Evolutionary conservation across 2,888 invertebrate species (phyloP).

Genomic region (Brenthis daphne): DNA sequence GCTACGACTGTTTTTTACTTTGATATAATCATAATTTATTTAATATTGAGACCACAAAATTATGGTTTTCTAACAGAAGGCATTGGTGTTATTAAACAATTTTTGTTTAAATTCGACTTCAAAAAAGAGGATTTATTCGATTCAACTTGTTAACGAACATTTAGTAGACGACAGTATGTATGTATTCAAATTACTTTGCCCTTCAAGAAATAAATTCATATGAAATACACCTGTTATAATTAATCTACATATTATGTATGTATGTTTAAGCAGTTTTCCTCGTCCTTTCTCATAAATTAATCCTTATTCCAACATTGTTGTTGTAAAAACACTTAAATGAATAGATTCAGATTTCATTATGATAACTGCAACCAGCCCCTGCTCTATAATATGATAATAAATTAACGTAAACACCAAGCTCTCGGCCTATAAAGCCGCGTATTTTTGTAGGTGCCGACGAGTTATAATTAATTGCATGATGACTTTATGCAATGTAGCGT

Average conservation of each 20-base stretch:
- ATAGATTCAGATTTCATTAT: slow-evolving; percentile 22
- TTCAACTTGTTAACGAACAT: too few species aligned
- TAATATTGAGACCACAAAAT: too few species aligned
- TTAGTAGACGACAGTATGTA: neutral
- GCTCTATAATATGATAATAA: slow-evolving; percentile 23
- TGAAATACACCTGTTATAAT: slow-evolving; percentile 11
- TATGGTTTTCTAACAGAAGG: too few species aligned
- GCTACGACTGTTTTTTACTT: too few species aligned
- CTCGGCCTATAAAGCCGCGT: slow-evolving; percentile 26
- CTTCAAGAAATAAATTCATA: neutral
- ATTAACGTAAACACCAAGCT: slow-evolving; percentile 23
- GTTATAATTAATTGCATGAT: slow-evolving; percentile 27
- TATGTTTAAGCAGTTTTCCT: slow-evolving; percentile 26
- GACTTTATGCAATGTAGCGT: slow-evolving; percentile 8
- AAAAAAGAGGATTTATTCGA: too few species aligned
- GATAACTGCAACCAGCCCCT: slow-evolving; percentile 20
- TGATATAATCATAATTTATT: too few species aligned
- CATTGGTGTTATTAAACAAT: too few species aligned
- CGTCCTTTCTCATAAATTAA: slow-evolving; percentile 14
- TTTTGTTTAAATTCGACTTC: too few species aligned
- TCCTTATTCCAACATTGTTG: slow-evolving; percentile 22
- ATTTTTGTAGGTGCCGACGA: slow-evolving; percentile 36
- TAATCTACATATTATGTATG: slow-evolving; percentile 14
- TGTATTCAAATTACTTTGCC: neutral
- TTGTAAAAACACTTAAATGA: slow-evolving; percentile 24